Evolutionary conservation across 2,797 vertebrate species (phyloP).

Genomic region (Sternarchorhynchus goeldii): DNA sequence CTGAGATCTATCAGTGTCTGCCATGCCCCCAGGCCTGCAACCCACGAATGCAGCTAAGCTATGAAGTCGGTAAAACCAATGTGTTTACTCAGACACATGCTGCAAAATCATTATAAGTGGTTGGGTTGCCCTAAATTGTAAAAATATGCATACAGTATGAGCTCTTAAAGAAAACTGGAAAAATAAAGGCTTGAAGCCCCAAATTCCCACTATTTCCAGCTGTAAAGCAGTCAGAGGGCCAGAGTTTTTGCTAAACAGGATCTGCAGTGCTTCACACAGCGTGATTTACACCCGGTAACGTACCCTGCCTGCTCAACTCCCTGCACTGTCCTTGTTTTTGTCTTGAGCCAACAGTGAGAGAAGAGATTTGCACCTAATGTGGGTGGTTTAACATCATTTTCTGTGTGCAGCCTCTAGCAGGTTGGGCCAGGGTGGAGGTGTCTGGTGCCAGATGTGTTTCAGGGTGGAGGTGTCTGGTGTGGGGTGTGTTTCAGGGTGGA

Average conservation of each 20-base stretch:
- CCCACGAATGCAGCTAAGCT: constrained; percentile 66
- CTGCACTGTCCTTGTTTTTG: constrained; percentile 51
- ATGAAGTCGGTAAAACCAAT: constrained; percentile 72
- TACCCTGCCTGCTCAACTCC: constrained; percentile 44
- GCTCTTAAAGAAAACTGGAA: constrained; percentile 75
- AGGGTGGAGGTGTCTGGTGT: neutral
- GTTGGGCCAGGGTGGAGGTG: constrained; percentile 59
- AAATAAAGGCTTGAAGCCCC: constrained; percentile 63
- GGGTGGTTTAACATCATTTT: constrained; percentile 67
- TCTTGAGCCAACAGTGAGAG: constrained; percentile 67
- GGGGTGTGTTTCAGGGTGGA: constrained; percentile 39
- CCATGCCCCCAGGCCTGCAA: constrained; percentile 64
- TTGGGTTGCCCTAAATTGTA: constrained; percentile 75
- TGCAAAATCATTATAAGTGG: constrained; percentile 76
- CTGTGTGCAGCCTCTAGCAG: constrained; percentile 63
- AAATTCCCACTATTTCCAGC: constrained; percentile 77
- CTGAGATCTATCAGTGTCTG: constrained; percentile 52
- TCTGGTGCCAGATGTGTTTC: constrained; percentile 55
- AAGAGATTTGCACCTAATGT: constrained; percentile 63
- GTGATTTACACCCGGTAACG: constrained; percentile 41
- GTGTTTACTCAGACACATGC: constrained; percentile 74
- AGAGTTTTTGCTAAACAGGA: constrained; percentile 78
- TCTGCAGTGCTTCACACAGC: constrained; percentile 65
- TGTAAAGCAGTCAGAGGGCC: constrained; percentile 69
- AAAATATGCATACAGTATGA: constrained; percentile 78